Conservation (phyloP, 2,888 invertebrate genomes). For the Drosophila hawaiiensis region DNA sequence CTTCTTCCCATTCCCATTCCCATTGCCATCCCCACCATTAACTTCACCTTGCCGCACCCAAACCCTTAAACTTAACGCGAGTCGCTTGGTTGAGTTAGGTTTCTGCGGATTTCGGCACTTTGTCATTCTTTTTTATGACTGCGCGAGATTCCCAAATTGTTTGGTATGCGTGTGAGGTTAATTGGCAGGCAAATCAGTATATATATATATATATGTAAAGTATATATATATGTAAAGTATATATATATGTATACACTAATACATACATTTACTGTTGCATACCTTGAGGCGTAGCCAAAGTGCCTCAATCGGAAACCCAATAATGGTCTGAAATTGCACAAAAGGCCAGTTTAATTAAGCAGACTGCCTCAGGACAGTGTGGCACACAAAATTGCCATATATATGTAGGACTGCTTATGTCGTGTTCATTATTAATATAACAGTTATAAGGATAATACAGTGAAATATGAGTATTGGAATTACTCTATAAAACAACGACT, state of each 20-base stretch:
- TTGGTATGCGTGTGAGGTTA: slow-evolving; percentile 52
- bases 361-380: not conserved
- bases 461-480: not conserved
- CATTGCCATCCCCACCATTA: not conserved
- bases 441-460: not conserved
- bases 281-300: slow-evolving; percentile 35
- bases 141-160: slow-evolving; percentile 39
- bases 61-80: not conserved
- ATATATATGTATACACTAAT: not conserved
- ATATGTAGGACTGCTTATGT: not conserved
- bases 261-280: slow-evolving; percentile 38
- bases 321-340: slow-evolving; percentile 26
- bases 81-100: slow-evolving; percentile 13
- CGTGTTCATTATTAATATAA: not conserved
- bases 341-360: slow-evolving; percentile 24
- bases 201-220: not conserved
- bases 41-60: too few species aligned
- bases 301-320: slow-evolving; percentile 2
- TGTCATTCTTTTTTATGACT: slow-evolving; percentile 57
- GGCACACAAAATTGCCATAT: too few species aligned
- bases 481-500: not conserved
- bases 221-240: not conserved
- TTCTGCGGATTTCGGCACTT: slow-evolving; percentile 40
- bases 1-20: not conserved
- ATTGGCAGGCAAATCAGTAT: slow-evolving; percentile 62